A percentile compares a stretch with the other conserved stretches of the same genome.
phyloP scores from a whole-genome alignment of 2,113 vertebrate species.

The Melierax canorus region DNA sequence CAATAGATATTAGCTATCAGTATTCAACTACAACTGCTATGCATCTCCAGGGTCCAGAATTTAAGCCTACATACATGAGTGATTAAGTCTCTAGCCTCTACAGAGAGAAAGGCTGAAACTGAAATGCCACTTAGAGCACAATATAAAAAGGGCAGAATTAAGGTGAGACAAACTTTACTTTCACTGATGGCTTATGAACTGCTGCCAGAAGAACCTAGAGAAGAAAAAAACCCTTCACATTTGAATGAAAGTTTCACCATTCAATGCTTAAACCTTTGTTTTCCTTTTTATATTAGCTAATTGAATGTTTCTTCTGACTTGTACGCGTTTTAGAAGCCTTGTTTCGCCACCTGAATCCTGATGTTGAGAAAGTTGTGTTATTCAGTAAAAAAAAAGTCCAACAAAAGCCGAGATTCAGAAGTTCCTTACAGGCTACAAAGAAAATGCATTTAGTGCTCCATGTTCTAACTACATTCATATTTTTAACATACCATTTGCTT shows the following conservation, averaged over 20 bases:
- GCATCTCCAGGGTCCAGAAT: slow-evolving; percentile 4
- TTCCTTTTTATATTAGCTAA: neutral
- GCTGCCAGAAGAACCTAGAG: slow-evolving; percentile 42
- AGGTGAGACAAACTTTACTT: neutral
- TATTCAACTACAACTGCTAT: neutral
- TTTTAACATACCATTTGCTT: neutral
- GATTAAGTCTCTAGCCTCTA: slow-evolving; percentile 14
- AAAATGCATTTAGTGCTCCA: slow-evolving; percentile 14
- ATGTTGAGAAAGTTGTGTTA: slow-evolving; percentile 33
- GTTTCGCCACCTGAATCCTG: slow-evolving; percentile 13
- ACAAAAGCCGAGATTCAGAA: neutral
- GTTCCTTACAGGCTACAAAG: slow-evolving; percentile 36
- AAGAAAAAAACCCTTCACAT: slow-evolving; percentile 9
- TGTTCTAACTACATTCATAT: neutral
- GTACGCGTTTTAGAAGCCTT: neutral
- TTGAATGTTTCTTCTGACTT: slow-evolving; percentile 5
- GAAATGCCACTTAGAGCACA: slow-evolving; percentile 23
- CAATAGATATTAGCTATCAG: neutral
- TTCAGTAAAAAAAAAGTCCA: neutral
- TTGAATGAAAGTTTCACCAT: neutral
- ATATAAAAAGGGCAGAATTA: neutral
- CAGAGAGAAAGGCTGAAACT: slow-evolving; percentile 30
- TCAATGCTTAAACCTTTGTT: neutral
- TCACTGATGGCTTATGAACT: slow-evolving; percentile 24
- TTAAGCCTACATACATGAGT: neutral